Conservation (phyloP, 2,113 vertebrate species). For the Chaetodon auriga region DNA sequence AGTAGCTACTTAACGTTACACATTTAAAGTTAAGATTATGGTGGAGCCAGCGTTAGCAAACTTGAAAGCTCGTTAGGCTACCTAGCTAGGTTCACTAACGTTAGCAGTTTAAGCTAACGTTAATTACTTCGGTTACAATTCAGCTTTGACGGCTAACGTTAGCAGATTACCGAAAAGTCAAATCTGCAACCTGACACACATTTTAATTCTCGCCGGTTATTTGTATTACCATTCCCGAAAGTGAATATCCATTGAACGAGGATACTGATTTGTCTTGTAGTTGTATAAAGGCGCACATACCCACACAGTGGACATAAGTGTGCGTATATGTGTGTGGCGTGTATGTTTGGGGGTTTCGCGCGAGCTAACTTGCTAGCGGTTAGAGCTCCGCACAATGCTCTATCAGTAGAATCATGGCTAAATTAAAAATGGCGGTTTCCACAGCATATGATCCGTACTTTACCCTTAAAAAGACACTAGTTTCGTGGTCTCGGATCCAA, state of each 20-base stretch:
- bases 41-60: slow-evolving; percentile 44
- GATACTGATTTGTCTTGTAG: slow-evolving; percentile 26
- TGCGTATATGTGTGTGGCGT: slow-evolving; percentile 23
- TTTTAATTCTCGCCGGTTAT: slow-evolving; percentile 21
- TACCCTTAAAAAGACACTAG: slow-evolving; percentile 55
- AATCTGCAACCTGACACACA: slow-evolving; percentile 15
- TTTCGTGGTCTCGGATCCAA: not conserved
- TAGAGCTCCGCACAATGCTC: slow-evolving; percentile 79
- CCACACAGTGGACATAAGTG: slow-evolving; percentile 36
- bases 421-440: slow-evolving; percentile 90
- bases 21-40: slow-evolving; percentile 4
- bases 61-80: slow-evolving; percentile 55
- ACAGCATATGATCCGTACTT: slow-evolving; percentile 77
- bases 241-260: not conserved
- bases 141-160: slow-evolving; percentile 42
- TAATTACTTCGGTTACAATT: slow-evolving; percentile 44
- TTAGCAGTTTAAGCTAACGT: slow-evolving; percentile 42
- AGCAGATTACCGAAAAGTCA: slow-evolving; percentile 56
- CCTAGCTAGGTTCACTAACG: slow-evolving; percentile 43
- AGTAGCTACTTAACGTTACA: not conserved
- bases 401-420: slow-evolving; percentile 78
- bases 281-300: slow-evolving; percentile 12
- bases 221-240: not conserved
- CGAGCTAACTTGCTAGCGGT: slow-evolving; percentile 68
- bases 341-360: slow-evolving; percentile 62